These are phyloP conservation scores for Tenebrio molitor DNA, from an alignment of 1,140 invertebrate species.

Conservation along the genomic window DNA sequence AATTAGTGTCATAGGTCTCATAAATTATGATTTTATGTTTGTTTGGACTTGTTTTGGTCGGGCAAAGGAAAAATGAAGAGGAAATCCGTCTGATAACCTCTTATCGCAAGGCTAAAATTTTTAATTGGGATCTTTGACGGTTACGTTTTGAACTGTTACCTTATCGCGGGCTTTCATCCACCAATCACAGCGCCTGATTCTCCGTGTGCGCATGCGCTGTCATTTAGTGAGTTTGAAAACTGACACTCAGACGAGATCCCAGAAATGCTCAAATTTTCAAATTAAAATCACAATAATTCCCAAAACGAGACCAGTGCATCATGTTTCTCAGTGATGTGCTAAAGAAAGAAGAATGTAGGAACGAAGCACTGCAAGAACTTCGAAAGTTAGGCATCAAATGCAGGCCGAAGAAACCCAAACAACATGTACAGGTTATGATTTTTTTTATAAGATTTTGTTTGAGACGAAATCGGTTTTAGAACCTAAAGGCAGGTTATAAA, in stretches of 20 bases:
- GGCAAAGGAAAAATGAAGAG: too few relatives aligned
- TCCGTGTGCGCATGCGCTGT: slow-evolving; percentile 6
- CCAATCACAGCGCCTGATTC: not conserved
- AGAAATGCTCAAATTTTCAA: slow-evolving; percentile 6
- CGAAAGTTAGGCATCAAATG: slow-evolving; percentile 75
- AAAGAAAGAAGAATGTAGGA: slow-evolving; percentile 75
- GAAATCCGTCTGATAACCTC: not conserved
- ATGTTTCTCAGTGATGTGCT: slow-evolving; percentile 78
- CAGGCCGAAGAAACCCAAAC: slow-evolving; percentile 73
- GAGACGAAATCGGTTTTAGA: slow-evolving; percentile 30
- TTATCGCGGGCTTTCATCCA: not conserved
- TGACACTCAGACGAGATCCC: not conserved
- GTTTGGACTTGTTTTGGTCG: too few relatives aligned
- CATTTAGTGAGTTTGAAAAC: not conserved
- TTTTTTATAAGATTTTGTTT: slow-evolving; percentile 45
- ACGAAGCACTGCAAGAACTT: slow-evolving; percentile 72
- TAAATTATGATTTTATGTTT: too few relatives aligned
- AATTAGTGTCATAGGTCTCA: too few relatives aligned
- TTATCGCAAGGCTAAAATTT: not conserved
- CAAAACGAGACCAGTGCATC: slow-evolving; percentile 56
- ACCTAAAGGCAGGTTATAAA: slow-evolving; percentile 64
- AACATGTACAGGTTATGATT: slow-evolving; percentile 68
- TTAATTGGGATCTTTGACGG: not conserved
- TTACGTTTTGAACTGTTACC: not conserved
- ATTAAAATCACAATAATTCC: slow-evolving; percentile 15